phyloP scores from a whole-genome alignment of 2,888 invertebrate genomes.

The Choreutis nemorana region DNA sequence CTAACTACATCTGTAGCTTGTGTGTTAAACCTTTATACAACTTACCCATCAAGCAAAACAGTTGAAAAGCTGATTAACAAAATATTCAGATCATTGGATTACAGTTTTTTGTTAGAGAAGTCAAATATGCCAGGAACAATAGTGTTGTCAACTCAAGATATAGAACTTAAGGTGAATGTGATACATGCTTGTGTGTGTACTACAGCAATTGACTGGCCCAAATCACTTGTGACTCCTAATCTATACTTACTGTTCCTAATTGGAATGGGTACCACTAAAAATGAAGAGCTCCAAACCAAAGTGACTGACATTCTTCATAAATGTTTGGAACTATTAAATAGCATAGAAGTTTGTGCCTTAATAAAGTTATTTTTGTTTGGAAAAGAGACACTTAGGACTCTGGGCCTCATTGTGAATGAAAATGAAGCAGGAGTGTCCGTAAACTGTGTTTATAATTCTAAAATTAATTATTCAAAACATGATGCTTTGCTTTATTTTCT shows the following conservation, averaged over 20 bases:
- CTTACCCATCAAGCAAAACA: slow-evolving; percentile 42
- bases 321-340: slow-evolving; percentile 26
- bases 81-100: slow-evolving; percentile 31
- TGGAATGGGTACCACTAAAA: slow-evolving; percentile 33
- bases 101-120: slow-evolving; percentile 19
- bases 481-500: slow-evolving; percentile 32
- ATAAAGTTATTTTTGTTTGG: slow-evolving; percentile 33
- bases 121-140: slow-evolving; percentile 37
- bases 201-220: slow-evolving; percentile 32
- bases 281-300: slow-evolving; percentile 30
- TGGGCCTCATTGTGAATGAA: slow-evolving; percentile 28
- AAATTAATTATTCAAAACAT: slow-evolving; percentile 20
- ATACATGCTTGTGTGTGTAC: slow-evolving; percentile 37
- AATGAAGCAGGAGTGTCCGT: slow-evolving; percentile 43
- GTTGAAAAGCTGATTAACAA: slow-evolving; percentile 28
- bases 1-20: slow-evolving; percentile 63
- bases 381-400: slow-evolving; percentile 9
- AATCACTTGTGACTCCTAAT: slow-evolving; percentile 35
- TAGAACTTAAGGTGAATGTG: slow-evolving; percentile 36
- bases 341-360: slow-evolving; percentile 18
- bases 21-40: slow-evolving; percentile 56
- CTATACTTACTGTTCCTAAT: slow-evolving; percentile 49
- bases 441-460: slow-evolving; percentile 22
- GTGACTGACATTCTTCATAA: slow-evolving; percentile 38
- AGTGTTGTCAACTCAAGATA: slow-evolving; percentile 36